Evolutionary conservation across 2,797 vertebrate species (phyloP).

Genomic region (Tolypeutes matacus): DNA sequence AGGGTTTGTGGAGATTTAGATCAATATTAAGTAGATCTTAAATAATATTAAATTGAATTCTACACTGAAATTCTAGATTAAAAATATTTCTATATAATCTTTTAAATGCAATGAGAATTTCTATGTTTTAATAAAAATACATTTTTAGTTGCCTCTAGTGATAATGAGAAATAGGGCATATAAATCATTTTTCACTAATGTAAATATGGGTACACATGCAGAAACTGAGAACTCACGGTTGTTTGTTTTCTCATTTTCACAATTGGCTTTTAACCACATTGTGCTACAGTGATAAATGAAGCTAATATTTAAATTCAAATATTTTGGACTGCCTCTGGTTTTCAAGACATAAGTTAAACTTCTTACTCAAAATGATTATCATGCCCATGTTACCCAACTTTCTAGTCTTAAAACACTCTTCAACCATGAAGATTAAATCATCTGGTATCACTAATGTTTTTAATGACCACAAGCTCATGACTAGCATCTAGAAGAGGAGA

Average conservation of each 20-base stretch:
- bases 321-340: neutral
- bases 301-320: neutral
- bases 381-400: neutral
- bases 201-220: neutral
- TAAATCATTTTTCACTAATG: neutral
- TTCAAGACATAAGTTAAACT: neutral
- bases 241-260: neutral
- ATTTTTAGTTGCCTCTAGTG: neutral
- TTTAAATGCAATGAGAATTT: neutral
- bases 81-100: neutral
- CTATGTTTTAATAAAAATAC: neutral
- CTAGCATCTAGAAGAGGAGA: conserved; percentile 5
- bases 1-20: neutral
- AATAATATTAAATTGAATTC: conserved; percentile 52
- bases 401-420: neutral
- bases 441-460: neutral
- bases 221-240: neutral
- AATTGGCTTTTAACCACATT: neutral
- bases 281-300: neutral
- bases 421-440: neutral
- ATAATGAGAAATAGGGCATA: neutral
- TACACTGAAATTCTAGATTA: conserved; percentile 23
- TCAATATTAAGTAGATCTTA: neutral
- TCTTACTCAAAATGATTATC: neutral
- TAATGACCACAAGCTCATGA: neutral